A percentile compares a stretch with the other conserved stretches of the same genome.
These are phyloP conservation scores for Byasa hedistus DNA, from an alignment of 2,888 invertebrate species.

Conservation along the genomic window DNA sequence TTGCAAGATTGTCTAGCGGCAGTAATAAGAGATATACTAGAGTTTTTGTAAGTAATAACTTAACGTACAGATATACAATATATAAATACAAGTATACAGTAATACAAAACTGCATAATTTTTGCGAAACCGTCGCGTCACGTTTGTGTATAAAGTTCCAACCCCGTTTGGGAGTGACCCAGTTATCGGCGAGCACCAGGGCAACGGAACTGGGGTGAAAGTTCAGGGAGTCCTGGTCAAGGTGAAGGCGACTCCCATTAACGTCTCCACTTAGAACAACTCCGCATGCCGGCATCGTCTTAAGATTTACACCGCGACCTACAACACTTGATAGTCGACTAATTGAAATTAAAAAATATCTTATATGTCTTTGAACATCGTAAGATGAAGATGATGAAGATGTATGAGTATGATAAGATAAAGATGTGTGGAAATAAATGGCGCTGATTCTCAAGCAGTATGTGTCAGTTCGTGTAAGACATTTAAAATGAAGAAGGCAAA, in stretches of 20 bases:
- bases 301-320: constrained; percentile 51
- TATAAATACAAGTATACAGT: too few relatives aligned
- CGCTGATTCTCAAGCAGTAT: too few relatives aligned
- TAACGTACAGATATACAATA: too few relatives aligned
- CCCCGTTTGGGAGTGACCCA: constrained; percentile 40
- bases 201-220: constrained; percentile 67
- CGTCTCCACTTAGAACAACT: constrained; percentile 73
- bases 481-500: too few relatives aligned
- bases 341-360: neutral
- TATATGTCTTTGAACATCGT: too few relatives aligned
- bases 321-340: constrained; percentile 52
- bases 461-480: too few relatives aligned
- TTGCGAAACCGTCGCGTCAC: neutral
- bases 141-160: constrained; percentile 20
- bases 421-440: too few relatives aligned
- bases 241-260: constrained; percentile 73
- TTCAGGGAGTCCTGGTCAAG: constrained; percentile 70
- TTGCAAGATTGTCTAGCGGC: too few relatives aligned
- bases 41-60: too few relatives aligned
- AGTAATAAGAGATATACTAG: too few relatives aligned
- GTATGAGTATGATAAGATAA: too few relatives aligned
- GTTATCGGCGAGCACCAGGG: constrained; percentile 44
- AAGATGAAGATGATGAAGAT: too few relatives aligned
- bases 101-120: neutral
- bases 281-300: constrained; percentile 60